Base-by-base conservation (phyloP, 2,113 vertebrate species). In the Pogona vitticeps region DNA sequence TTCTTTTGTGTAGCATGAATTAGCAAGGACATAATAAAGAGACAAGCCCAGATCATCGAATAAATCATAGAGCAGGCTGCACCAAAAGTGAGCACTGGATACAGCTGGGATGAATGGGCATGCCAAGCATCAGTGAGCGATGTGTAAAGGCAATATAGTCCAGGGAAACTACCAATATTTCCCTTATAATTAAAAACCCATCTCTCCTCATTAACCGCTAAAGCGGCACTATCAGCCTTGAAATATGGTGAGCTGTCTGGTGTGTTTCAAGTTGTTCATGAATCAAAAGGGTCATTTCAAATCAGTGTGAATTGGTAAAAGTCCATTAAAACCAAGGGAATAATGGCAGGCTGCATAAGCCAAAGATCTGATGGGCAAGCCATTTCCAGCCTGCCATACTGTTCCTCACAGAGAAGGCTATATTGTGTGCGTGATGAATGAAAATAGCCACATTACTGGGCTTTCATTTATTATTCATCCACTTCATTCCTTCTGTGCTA, bases 381-480 rank as follows among this genome's bases (percentile, higher is more conserved):
- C 78, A 68, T 71, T 91, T 81, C 59, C 88, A 56, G 40, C 65
- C 88, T 88, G 46, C 77, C 2, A 0, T 42, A 77, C 46, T 84
- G 87, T 72, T 90, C 70, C 89, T 87, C 80, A 67, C 67, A 82
- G 86, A 88, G 59, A 84, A 89, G 76, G 31, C 56, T 78, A 82
- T 91, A 81, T 61, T 91, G 56, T n/a, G 15, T 17, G n/a, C 0
- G 0, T 72, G 86, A 80, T 80, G 84, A 92, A 89, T n/a, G 21
- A 63, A 23, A 52, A 89, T 63, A 23, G 6, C 59, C 0, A 1
- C 56, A 80, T 84, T 58, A 33, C 75, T 36, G 56, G 87, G 86
- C 88, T 90, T 52, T 80, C 90, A 93, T 88, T 40, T 20, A 80
- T 42, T 9, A 80, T 67, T 38, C 3, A 72, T 83, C 38, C 61